phyloP scores from a whole-genome alignment of 53 echinoderm and acorn worm genomes.

The Henricia sp. region DNA sequence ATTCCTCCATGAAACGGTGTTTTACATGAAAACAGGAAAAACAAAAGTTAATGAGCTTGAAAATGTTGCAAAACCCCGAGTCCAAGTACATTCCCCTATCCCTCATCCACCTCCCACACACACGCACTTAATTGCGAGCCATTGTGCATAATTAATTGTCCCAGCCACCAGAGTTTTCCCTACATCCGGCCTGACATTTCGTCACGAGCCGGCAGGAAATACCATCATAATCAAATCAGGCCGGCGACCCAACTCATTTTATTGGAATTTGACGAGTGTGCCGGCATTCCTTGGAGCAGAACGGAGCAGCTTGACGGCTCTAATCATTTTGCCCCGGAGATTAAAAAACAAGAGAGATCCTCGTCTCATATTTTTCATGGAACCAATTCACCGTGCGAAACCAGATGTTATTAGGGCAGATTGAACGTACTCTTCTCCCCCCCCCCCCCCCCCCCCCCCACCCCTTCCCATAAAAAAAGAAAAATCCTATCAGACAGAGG shows the following conservation, averaged over 20 bases:
- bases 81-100: background rate
- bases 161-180: background rate
- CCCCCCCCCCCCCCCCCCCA: background rate
- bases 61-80: no score
- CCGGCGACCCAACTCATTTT: slow-evolving; percentile 8
- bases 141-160: slow-evolving; percentile 45
- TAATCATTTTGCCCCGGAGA: no score
- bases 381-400: slow-evolving; percentile 10
- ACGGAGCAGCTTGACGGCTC: no score
- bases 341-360: background rate
- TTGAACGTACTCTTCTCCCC: background rate
- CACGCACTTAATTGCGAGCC: background rate
- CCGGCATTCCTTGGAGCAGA: background rate
- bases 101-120: background rate
- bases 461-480: background rate
- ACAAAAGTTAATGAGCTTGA: no score
- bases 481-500: background rate
- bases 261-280: background rate
- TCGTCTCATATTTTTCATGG: background rate
- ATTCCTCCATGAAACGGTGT: no score
- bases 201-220: slow-evolving; percentile 26
- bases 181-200: slow-evolving; percentile 12
- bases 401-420: background rate
- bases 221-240: slow-evolving; percentile 48
- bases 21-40: no score